phyloP scores from a whole-genome alignment of 2,797 vertebrate genomes.

The Catostomus latipinnis region DNA sequence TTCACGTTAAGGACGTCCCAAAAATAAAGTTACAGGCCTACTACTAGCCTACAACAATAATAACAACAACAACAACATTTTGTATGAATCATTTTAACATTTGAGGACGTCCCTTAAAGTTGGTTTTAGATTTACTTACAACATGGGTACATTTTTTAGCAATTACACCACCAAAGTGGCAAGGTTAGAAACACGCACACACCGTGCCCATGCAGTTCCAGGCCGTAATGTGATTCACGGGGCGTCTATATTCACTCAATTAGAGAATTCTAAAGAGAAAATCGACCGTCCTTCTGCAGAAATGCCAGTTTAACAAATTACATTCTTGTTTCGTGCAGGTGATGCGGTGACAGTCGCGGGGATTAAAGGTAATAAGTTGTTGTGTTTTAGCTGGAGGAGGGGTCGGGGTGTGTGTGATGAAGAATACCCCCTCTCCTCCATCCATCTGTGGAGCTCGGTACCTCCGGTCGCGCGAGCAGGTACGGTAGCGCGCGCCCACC shows the following conservation, averaged over 20 bases:
- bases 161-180: background rate
- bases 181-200: background rate
- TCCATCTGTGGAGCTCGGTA: conserved; percentile 60
- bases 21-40: no score
- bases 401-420: conserved; percentile 57
- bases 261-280: conserved; percentile 94
- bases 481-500: conserved; percentile 73
- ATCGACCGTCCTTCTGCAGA: conserved; percentile 96
- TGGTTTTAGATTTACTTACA: background rate
- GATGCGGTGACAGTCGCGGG: conserved; percentile 91
- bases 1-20: no score
- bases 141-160: background rate
- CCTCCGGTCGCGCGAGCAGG: conserved; percentile 66
- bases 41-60: no score
- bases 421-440: conserved; percentile 41
- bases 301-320: conserved; percentile 95
- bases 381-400: conserved; percentile 79
- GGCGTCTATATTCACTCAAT: conserved; percentile 91
- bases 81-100: background rate
- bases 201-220: conserved; percentile 37
- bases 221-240: conserved; percentile 78
- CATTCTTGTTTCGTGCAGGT: conserved; percentile 94
- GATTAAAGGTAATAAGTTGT: conserved; percentile 91
- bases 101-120: background rate
- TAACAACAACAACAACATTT: no score